A percentile compares a stretch with the other conserved stretches of the same genome.
phyloP scores from a whole-genome alignment of 2,797 vertebrate genomes.

The Glyptemys insculpta region DNA sequence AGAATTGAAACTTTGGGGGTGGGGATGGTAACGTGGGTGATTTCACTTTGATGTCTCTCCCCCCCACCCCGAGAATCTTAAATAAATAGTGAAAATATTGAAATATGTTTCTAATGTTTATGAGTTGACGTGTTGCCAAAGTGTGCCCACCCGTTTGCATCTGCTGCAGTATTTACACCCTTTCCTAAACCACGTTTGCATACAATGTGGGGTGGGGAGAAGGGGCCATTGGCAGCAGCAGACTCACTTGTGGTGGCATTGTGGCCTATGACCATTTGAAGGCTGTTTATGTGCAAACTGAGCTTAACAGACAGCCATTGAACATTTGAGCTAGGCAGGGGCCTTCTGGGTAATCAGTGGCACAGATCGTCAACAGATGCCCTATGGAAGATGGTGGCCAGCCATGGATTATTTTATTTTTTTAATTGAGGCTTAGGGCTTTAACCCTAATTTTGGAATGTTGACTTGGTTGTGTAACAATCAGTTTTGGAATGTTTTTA shows the following conservation, averaged over 20 bases:
- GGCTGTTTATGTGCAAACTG: not conserved
- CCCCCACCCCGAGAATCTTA: not conserved
- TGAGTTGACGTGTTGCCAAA: not conserved
- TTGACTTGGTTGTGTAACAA: not conserved
- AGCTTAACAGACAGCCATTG: not conserved
- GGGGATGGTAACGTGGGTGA: not conserved
- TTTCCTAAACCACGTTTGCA: not conserved
- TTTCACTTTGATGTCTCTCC: not conserved
- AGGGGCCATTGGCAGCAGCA: not conserved
- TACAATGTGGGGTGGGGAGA: not conserved
- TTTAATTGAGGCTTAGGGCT: not conserved
- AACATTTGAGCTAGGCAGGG: not conserved
- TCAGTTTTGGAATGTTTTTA: not conserved
- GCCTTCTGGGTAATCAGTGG: not conserved
- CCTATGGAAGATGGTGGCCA: not conserved
- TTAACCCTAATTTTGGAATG: conserved; percentile 12
- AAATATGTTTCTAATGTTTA: not conserved
- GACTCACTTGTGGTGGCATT: not conserved
- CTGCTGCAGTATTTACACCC: not conserved
- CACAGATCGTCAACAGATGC: not conserved
- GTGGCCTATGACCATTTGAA: not conserved
- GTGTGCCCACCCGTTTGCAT: not conserved
- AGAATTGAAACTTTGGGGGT: not conserved
- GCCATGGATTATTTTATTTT: not conserved
- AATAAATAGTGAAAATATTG: not conserved